Base-by-base conservation (phyloP, 1,140 invertebrate genomes). In the Pseudomyrmex flavicornis region DNA sequence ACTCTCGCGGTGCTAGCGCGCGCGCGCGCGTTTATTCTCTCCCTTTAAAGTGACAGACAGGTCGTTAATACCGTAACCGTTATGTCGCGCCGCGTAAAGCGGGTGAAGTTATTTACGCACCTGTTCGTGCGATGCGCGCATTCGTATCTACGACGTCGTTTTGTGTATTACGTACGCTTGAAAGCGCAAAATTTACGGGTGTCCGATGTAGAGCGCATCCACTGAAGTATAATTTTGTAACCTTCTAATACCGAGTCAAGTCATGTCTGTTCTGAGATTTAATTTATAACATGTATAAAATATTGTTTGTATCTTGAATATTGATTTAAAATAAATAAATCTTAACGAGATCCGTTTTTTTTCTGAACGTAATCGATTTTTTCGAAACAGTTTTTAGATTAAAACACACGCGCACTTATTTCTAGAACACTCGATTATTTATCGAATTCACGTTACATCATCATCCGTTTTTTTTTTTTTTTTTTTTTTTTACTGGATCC, bases 41-140 rank as follows among this genome's bases (percentile, higher is more conserved):
- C 22, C 70, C 56, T 76, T 79, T 76, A 44, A 69, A 88, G 68
- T 85, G 87, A 87, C 69, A 75, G 86, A 86, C 83, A 46, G 77
- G 72, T 74, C 56, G 83, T 84, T 84, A 84, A 72, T 68, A 74
- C 82, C 68, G 50, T 68, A 52, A 87, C 87, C 87, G 87, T 88
- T 88, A 88, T 61, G 62, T 66, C 44, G 75, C 44, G 26, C 52
- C 79, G 73, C 76, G 85, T 82, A 66, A 86, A 84, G 80, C 83
- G 69, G 79, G 74, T 83, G 79, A 83, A 83, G 87, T 79, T 87
- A 87, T 88, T 87, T 85, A 75, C 52, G 69, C 85, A 76, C 62
- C 69, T 86, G 69, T 54, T 56, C n/a, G 63, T 22, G 69, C 22
- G 73, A 52, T 69, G 35, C 54, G 61, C 65, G 54, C 74, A 54